Evolutionary conservation across 2,888 invertebrate species (phyloP).

Genomic region (Apodemia hepburni): DNA sequence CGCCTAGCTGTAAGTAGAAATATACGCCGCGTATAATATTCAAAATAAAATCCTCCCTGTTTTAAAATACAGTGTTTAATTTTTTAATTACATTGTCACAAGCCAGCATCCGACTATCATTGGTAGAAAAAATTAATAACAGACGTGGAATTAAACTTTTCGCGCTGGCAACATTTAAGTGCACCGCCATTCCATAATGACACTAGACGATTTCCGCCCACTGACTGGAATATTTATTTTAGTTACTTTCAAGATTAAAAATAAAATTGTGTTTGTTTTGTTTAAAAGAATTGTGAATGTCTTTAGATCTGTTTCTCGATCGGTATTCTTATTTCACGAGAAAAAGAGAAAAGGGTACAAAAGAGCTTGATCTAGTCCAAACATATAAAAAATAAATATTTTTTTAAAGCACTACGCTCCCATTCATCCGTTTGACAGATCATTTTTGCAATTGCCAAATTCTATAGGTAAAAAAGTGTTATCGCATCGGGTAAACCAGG

Average conservation of each 20-base stretch:
- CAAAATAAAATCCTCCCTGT: background rate
- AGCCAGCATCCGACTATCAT: constrained; percentile 39
- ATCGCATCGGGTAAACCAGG: too few relatives aligned
- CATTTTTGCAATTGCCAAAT: too few relatives aligned
- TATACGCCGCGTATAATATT: background rate
- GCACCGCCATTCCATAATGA: constrained; percentile 56
- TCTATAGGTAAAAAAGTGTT: too few relatives aligned
- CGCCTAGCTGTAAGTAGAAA: background rate
- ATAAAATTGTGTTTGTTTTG: constrained; percentile 33
- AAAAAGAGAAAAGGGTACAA: too few relatives aligned
- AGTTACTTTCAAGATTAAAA: constrained; percentile 36
- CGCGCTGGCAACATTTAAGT: constrained; percentile 54
- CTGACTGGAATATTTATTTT: constrained; percentile 35
- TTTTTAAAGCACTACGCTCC: too few relatives aligned
- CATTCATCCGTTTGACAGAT: too few relatives aligned
- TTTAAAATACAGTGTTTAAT: constrained; percentile 30
- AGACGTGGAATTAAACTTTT: constrained; percentile 39
- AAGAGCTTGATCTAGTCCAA: too few relatives aligned
- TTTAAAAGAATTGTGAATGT: constrained; percentile 7
- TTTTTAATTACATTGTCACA: constrained; percentile 41
- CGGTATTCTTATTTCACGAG: too few relatives aligned
- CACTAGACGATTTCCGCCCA: constrained; percentile 42
- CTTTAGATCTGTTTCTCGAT: too few relatives aligned
- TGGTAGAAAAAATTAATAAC: constrained; percentile 41
- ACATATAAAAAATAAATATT: too few relatives aligned